phyloP scores from a whole-genome alignment of 1,140 invertebrate genomes.

The Solenopsis fugax region DNA sequence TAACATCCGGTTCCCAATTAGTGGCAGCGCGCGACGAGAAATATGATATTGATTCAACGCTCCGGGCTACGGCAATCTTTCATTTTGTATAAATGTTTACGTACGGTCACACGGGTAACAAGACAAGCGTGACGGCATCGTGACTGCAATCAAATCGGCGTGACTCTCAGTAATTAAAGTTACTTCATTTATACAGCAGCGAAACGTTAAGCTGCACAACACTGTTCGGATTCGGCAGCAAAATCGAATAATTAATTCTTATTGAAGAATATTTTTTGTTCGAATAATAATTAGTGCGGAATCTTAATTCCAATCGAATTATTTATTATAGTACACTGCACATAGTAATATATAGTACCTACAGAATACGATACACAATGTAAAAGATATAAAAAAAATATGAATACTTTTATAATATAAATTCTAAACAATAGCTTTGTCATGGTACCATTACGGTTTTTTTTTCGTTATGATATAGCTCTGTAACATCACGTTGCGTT shows the following conservation, averaged over 20 bases:
- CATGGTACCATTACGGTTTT: neutral
- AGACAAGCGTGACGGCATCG: neutral
- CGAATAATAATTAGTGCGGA: neutral
- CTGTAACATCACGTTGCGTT: slow-evolving; percentile 10
- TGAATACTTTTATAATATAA: neutral
- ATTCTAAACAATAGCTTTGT: neutral
- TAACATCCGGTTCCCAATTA: slow-evolving; percentile 55
- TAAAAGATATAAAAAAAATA: neutral
- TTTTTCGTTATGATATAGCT: slow-evolving; percentile 1
- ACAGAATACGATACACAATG: neutral
- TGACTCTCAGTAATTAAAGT: neutral
- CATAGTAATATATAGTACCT: neutral
- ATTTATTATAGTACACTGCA: neutral
- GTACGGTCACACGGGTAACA: neutral
- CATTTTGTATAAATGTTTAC: slow-evolving; percentile 26
- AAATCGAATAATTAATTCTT: neutral
- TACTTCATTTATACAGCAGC: neutral
- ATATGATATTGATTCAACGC: slow-evolving; percentile 37
- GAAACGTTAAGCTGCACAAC: neutral
- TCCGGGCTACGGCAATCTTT: slow-evolving; percentile 28
- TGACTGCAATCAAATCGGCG: neutral
- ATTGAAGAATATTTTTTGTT: neutral
- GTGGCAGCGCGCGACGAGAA: slow-evolving; percentile 6
- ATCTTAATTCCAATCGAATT: neutral
- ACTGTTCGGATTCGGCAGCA: too few species aligned